Evolutionary conservation across 37 sponge, comb jelly and placozoan genomes (phyloP), one percentile per base, ranked within the genome.

Genomic region (Eunapius fragilis): DNA sequence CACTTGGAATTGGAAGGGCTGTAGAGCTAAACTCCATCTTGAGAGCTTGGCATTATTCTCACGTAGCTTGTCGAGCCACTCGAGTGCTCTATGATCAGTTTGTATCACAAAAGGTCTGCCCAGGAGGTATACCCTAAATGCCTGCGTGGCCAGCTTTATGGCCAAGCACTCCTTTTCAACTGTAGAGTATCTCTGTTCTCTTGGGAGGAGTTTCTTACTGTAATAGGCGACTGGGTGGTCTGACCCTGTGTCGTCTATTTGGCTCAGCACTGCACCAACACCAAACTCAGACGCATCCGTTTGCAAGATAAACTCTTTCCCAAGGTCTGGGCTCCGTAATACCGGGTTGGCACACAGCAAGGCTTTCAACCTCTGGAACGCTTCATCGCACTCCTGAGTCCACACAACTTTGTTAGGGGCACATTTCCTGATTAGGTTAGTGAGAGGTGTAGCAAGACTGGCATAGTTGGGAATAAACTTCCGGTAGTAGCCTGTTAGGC

Each of bases 251-350:
- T 37, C 67, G 31, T 76, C 84, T 25, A 31, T 6, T 38, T 88
- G 89, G 74, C 89, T 88, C 25, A 88, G 78, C 14, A 88, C 84
- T 47, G 78, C 89, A 35, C 89, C 89, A 19, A 83, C 74, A 7
- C 89, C 89, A 77, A 71, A 36, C 34, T 88, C 74, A 3, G 79
- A 88, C 0, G 89, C 89, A 83, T 88, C 84, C 11, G 89, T 88
- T 68, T 88, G 89, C 35, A 88, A 27, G 23, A 81, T 69, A 35
- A 86, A 90, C 31, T 67, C 33, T 41, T 32, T 31, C 31, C 28
- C 25, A 31, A 85, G 70, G 69, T 79, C 70, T 36, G 86, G 86
- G 37, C 74, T 85, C 33, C 32, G 25, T 27, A 89, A 67, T 6
- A 85, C 77, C 58, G 85, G 86, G 0, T 35, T 22, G 13, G 47